Conservation (phyloP, 2,113 vertebrate genomes). For the Dinomys branickii region DNA sequence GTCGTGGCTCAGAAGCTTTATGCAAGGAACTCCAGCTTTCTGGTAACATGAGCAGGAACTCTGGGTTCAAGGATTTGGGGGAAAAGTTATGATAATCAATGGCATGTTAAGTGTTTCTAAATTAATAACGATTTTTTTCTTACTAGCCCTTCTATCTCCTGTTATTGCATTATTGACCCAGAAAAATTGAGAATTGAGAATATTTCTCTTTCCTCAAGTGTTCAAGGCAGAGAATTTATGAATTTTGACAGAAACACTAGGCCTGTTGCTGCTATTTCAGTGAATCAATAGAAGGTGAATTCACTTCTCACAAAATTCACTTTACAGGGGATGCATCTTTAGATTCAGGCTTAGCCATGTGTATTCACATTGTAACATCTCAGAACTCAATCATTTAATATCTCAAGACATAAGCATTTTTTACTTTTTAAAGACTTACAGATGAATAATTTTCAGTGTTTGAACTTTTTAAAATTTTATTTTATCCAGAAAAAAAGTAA, state of each 20-base stretch:
- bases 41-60: background rate
- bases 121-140: background rate
- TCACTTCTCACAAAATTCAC: background rate
- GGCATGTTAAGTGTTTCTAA: background rate
- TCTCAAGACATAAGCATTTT: background rate
- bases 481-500: background rate
- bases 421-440: background rate
- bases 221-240: slow-evolving; percentile 17
- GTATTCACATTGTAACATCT: background rate
- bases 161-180: background rate
- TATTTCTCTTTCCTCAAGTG: background rate
- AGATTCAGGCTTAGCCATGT: background rate
- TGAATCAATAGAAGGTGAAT: background rate
- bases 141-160: background rate
- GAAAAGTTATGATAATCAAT: background rate
- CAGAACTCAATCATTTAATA: background rate
- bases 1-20: background rate
- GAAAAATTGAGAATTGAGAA: background rate
- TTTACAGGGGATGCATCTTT: background rate
- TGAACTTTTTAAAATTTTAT: background rate
- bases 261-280: background rate
- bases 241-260: background rate
- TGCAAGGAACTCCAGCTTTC: background rate
- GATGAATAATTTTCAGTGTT: background rate
- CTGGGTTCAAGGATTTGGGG: background rate